Evolutionary conservation across 2,113 vertebrate genomes (phyloP).

Genomic region (Okapia johnstoni): DNA sequence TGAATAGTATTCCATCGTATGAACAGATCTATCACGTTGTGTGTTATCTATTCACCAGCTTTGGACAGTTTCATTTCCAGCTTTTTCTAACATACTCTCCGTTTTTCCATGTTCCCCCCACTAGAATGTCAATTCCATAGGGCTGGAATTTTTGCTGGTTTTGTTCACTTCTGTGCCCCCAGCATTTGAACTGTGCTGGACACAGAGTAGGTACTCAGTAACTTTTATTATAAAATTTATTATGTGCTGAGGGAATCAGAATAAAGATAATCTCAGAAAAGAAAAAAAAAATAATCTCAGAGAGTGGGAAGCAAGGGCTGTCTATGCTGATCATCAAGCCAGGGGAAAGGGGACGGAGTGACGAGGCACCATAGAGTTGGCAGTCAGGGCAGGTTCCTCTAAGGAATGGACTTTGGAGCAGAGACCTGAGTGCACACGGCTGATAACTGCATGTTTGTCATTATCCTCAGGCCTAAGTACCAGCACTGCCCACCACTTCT

Average conservation of each 20-base stretch:
- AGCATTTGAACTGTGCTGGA: neutral
- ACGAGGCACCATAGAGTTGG: rapidly evolving
- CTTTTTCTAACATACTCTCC: neutral
- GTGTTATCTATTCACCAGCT: neutral
- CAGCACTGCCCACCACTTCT: neutral
- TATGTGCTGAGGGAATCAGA: too few relatives aligned
- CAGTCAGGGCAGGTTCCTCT: neutral
- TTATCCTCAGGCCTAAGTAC: neutral
- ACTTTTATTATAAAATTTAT: neutral
- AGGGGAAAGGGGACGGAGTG: neutral
- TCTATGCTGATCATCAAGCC: neutral
- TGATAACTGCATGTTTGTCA: rapidly evolving
- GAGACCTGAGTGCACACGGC: neutral
- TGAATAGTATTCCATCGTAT: neutral
- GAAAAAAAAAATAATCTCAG: neutral
- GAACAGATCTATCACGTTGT: neutral
- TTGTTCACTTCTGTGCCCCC: neutral
- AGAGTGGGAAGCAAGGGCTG: neutral
- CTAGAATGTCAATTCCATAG: neutral
- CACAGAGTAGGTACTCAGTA: neutral
- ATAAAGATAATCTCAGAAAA: neutral
- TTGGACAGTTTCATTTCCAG: neutral
- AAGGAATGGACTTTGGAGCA: neutral
- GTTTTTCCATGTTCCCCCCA: neutral
- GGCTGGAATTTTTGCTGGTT: neutral